Evolutionary conservation across 2,113 vertebrate genomes (phyloP).

Genomic region (Tachycineta bicolor): DNA sequence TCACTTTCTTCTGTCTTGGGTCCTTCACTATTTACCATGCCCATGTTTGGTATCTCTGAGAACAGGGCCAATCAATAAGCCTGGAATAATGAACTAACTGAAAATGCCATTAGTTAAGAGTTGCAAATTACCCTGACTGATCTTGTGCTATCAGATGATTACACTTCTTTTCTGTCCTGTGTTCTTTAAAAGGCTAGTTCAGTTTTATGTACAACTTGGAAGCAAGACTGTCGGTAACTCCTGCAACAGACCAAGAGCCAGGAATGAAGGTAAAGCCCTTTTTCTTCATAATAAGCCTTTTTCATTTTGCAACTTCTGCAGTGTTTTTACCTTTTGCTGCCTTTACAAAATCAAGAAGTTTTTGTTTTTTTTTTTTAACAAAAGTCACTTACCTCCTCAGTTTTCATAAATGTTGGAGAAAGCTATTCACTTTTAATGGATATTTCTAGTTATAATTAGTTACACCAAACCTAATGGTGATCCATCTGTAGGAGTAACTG

Average conservation of each 20-base stretch:
- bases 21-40: neutral
- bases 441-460: neutral
- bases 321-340: neutral
- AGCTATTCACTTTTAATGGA: neutral
- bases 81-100: neutral
- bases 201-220: constrained; percentile 96
- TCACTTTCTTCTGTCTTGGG: neutral
- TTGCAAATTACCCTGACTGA: neutral
- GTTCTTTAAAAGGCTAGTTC: constrained; percentile 82
- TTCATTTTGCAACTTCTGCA: neutral
- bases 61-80: neutral
- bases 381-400: neutral
- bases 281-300: neutral
- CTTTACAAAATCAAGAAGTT: neutral
- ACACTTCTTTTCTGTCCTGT: neutral
- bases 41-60: neutral
- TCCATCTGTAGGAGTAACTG: neutral
- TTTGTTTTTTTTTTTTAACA: neutral
- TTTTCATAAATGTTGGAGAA: neutral
- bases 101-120: neutral
- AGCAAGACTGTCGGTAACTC: constrained; percentile 88
- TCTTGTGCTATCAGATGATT: neutral
- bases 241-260: constrained; percentile 89
- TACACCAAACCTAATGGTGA: neutral
- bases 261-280: constrained; percentile 90